Evolutionary conservation across 2,113 vertebrate species (phyloP).

Genomic region (Tinamus guttatus): DNA sequence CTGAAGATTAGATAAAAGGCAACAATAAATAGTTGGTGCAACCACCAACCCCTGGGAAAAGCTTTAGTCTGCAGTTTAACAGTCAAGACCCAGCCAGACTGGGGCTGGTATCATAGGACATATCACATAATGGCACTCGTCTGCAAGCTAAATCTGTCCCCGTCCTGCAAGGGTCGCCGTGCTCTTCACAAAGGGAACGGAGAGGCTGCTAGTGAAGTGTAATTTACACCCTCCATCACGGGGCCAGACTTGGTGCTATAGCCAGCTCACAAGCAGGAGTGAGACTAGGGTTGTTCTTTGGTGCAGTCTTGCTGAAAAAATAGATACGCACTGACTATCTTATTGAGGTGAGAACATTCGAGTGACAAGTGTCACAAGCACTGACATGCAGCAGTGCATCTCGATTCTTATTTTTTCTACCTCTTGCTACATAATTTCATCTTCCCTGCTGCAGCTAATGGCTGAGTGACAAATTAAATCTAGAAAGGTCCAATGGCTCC

Average conservation of each 20-base stretch:
- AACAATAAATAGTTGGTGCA: background rate
- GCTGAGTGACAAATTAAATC: background rate
- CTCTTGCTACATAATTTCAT: background rate
- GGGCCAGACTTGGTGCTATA: background rate
- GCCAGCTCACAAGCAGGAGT: background rate
- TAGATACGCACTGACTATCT: background rate
- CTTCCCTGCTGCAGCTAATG: background rate
- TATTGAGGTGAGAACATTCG: fast-evolving
- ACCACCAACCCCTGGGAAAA: background rate
- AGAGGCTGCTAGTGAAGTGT: no score
- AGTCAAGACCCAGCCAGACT: background rate
- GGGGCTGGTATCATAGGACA: background rate
- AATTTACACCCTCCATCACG: background rate
- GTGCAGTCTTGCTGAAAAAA: background rate
- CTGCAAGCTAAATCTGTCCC: background rate
- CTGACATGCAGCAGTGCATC: background rate
- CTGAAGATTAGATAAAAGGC: background rate
- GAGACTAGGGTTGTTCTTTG: background rate
- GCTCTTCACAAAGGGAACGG: fast-evolving
- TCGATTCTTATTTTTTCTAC: background rate
- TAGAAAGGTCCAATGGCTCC: background rate
- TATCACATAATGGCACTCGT: background rate
- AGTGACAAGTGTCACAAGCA: background rate
- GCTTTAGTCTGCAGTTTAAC: background rate
- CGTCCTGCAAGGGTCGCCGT: background rate